Conservation (phyloP, 2,888 invertebrate genomes). For the Proisotoma minuta region DNA sequence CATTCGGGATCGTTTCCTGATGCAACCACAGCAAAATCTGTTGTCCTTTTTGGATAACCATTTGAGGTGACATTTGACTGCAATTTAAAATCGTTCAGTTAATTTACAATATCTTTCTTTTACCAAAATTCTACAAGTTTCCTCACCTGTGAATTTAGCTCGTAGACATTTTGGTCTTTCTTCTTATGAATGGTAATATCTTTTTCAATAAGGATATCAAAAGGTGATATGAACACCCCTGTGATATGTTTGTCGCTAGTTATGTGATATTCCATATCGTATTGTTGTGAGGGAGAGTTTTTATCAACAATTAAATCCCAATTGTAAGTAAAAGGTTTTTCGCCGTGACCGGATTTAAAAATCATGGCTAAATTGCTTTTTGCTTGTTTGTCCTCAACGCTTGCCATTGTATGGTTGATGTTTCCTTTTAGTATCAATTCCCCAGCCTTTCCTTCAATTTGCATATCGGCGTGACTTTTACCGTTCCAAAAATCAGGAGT, state of each 20-base stretch:
- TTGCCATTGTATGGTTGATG: background rate
- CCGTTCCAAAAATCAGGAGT: constrained; percentile 7
- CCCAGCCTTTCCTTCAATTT: background rate
- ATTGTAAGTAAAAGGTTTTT: background rate
- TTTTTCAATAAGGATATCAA: background rate
- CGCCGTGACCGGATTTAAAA: background rate
- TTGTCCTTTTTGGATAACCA: background rate
- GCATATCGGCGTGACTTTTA: background rate
- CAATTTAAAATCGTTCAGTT: no score
- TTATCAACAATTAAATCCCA: background rate
- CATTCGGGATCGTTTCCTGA: background rate
- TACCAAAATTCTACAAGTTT: no score
- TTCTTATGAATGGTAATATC: background rate
- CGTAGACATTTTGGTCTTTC: background rate
- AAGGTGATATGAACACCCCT: background rate
- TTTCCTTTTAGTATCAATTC: background rate
- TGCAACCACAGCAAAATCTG: background rate
- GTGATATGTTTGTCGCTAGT: background rate
- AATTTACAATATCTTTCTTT: no score
- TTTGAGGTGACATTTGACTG: background rate
- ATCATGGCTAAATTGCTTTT: background rate
- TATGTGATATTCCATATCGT: background rate
- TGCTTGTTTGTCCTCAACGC: background rate
- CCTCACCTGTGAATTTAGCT: background rate
- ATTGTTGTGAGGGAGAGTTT: no score